These are phyloP conservation scores for Araneus ventricosus DNA, from an alignment of 1,140 invertebrate species.

Conservation along the genomic window DNA sequence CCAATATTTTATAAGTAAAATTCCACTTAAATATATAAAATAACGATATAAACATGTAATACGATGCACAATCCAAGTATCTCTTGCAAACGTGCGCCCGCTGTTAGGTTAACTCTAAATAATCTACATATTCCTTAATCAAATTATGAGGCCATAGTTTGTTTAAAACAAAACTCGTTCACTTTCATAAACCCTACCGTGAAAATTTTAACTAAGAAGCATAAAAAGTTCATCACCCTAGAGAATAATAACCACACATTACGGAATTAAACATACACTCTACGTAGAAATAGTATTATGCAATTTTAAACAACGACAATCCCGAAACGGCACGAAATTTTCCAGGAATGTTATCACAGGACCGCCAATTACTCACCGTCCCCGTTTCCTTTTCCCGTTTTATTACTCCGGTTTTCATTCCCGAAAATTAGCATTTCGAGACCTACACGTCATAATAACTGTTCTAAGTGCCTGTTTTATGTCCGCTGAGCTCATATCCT, in stretches of 20 bases:
- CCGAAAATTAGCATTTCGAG: constrained; percentile 1
- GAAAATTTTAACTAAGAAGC: not conserved
- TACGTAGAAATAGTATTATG: not conserved
- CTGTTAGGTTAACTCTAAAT: too few relatives aligned
- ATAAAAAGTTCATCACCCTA: not conserved
- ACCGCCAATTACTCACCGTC: not conserved
- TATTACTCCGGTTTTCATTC: not conserved
- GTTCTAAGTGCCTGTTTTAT: constrained; percentile 21
- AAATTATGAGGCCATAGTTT: too few relatives aligned
- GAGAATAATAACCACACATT: not conserved
- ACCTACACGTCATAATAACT: constrained; percentile 21
- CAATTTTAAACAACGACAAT: not conserved
- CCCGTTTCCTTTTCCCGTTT: too few relatives aligned
- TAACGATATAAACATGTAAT: too few relatives aligned
- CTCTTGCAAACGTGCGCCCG: too few relatives aligned
- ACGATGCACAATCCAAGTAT: too few relatives aligned
- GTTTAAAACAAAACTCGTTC: not conserved
- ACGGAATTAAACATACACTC: not conserved
- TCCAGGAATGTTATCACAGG: not conserved
- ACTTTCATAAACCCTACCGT: not conserved
- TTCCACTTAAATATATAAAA: too few relatives aligned
- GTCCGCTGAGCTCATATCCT: not conserved
- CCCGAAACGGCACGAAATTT: not conserved
- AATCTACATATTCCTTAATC: too few relatives aligned
- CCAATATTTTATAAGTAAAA: too few relatives aligned